Base-by-base conservation (phyloP, 1,140 invertebrate genomes). In the Chionoecetes opilio region DNA sequence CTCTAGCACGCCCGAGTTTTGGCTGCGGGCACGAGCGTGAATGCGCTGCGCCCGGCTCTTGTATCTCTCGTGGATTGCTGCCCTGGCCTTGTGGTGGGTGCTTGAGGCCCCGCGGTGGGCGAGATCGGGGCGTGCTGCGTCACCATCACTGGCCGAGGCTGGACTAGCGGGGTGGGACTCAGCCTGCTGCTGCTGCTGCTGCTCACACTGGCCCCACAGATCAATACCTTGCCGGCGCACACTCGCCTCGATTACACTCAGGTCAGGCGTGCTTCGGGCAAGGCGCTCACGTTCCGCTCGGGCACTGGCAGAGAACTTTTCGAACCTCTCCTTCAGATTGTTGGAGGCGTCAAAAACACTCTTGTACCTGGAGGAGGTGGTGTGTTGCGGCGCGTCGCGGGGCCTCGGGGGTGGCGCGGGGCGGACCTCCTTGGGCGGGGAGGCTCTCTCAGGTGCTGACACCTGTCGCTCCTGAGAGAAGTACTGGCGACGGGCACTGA, bases 1-100 rank as follows among this genome's bases (percentile, higher is more conserved):
- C 97, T 99, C 98, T 97, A 99, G 98, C 97, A 98, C 97, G 96
- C 98, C 98, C 14, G 82, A 86, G 38, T 94, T 93, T 34, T 95
- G 94, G 63, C 91, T 94, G 21, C 93, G 93, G 21, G 91, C 46
- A 85, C 93, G 94, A 82, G 88, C 94, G 63, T 95, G 87, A 21
- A 94, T 93, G 17, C 93, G 91, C 41, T 89, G 94, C 29, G 91
- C 86, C 91, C 92, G 34, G 46, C 34, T 90, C 46, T 86, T 91
- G 94, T 93, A 95, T n/a, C 94, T 82, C 75, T 95, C 94, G 90
- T 91, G 90, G 37, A 92, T 84, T 21, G 94, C 75, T n/a, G 89
- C 82, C 82, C 90, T 91, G 37, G 86, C 21, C 32, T 94, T 89
- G 11, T 89, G 29, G 85, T 82, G 93, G 93, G 95, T 94, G 82